Evolutionary conservation across 2,113 vertebrate species (phyloP), one percentile per base, ranked within the genome.

Genomic region (Turnix velox): DNA sequence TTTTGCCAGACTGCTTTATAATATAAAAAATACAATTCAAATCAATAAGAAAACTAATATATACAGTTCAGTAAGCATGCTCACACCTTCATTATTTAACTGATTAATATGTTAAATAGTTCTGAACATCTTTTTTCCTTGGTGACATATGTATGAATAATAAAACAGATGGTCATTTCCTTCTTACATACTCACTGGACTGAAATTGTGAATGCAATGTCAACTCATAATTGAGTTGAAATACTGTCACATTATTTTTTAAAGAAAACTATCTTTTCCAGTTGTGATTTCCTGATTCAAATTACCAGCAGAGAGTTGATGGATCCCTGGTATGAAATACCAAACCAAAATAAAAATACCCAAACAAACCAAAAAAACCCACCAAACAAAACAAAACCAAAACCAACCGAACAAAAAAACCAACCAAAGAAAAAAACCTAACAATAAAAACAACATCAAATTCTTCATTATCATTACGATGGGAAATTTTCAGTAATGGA

Each of bases 41-140:
- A 72, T 63, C 66, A 91, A 42, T 22, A 86, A 48, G 6, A 27
- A 71, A 51, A 82, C 20, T 62, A 71, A 82, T 37, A 42, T 35
- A 46, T 23, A 63, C 28, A 37, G 25, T 45, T 12, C 67, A 43
- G 5, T 89, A 12, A 83, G 25, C 6, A 62, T 7, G 68, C 19
- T 40, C 45, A 2, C 46, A 17, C 46, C 15, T 91, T 83, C 46
- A 52, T 88, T 95, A 91, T 83, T 74, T 51, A 82, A 33, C 18
- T 94, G 55, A 93, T 39, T 76, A 80, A 85, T 43, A 71, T 3
- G 20, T 82, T 73, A 84, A 87, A n/a, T 81, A 58, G 4, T 80
- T 85, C 63, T 79, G 68, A 95, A 84, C 31, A 71, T 46, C 75
- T 58, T 95, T 86, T 91, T 55, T 63, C 45, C 79, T 72, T 87